Evolutionary conservation across 2,888 invertebrate genomes (phyloP).

Genomic region (Lepidochitona cinerea): DNA sequence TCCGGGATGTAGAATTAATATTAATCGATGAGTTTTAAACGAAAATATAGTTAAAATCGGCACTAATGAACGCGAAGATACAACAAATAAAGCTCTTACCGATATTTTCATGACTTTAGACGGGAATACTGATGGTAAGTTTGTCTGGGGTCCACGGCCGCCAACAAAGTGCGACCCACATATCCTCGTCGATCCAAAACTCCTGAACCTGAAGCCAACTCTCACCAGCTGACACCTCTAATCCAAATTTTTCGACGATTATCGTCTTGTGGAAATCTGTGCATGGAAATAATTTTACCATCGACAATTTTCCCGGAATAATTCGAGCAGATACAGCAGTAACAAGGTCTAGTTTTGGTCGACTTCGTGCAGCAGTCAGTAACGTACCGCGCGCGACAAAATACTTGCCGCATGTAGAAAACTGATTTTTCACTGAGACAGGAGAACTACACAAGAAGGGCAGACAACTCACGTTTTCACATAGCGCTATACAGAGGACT

Average conservation of each 20-base stretch:
- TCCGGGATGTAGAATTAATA: no score
- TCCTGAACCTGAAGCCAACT: background rate
- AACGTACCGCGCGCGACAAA: background rate
- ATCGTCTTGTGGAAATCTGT: background rate
- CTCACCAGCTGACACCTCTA: background rate
- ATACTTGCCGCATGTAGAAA: background rate
- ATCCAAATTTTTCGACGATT: background rate
- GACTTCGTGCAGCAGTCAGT: background rate
- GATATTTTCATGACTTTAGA: background rate
- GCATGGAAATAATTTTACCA: background rate
- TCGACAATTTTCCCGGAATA: background rate
- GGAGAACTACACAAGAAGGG: background rate
- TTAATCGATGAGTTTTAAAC: no score
- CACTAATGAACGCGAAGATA: no score
- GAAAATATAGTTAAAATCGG: no score
- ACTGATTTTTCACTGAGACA: background rate
- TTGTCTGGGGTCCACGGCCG: background rate
- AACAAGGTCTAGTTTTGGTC: background rate
- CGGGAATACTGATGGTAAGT: background rate
- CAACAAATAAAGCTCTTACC: background rate
- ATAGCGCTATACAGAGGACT: background rate
- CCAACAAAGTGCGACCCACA: background rate
- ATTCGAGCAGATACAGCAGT: background rate
- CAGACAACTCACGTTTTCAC: background rate
- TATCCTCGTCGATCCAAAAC: background rate